Base-by-base conservation (phyloP, 2,888 invertebrate species). In the Xylocampa areola region DNA sequence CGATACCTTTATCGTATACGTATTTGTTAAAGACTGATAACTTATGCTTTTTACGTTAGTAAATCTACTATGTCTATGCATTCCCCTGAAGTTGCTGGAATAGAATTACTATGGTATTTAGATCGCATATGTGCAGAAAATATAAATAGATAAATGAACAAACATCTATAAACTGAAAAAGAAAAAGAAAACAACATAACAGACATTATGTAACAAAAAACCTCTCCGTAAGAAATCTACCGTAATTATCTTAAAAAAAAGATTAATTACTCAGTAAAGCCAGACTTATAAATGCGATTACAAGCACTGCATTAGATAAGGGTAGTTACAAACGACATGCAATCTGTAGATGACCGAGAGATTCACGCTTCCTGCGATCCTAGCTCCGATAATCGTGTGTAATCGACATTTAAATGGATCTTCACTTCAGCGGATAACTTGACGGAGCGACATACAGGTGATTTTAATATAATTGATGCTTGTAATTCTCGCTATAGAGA, bases 341-440 rank as follows among this genome's bases (percentile, higher is more conserved):
- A 47, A 48, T 51, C 50, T 32, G 10, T 40, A 51, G 23, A 19
- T 10, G 23, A 30, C 41, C 17, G 16, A 47, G 41, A 54, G 41
- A 55, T 63, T 67, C 52, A 50, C 45, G 47, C 43, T 55, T 39
- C 47, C 37, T 63, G 19, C 19, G 39, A 51, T 55, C 8, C 5
- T 29, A n/a, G 4, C 23, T 13, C 37, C 4, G 45, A 48, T 60
- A 30, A 52, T 50, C 37, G 8, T 10, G 29, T 27, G 14, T 32
- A 55, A 62, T 21, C 13, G 41, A 55, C 50, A 4, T 52, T 45
- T 25, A 62, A 68, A 50, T 55, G 19, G 27, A 37, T 50, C 14
- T 37, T 4, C 32, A 37, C 1, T 37, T 4, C 32, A 37, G 0
- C 14, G 10, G 33, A 67, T 50, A 51, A 23, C 2, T 40, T 17